phyloP scores from a whole-genome alignment of 2,888 invertebrate species.

The Himalopsyche anomala region DNA sequence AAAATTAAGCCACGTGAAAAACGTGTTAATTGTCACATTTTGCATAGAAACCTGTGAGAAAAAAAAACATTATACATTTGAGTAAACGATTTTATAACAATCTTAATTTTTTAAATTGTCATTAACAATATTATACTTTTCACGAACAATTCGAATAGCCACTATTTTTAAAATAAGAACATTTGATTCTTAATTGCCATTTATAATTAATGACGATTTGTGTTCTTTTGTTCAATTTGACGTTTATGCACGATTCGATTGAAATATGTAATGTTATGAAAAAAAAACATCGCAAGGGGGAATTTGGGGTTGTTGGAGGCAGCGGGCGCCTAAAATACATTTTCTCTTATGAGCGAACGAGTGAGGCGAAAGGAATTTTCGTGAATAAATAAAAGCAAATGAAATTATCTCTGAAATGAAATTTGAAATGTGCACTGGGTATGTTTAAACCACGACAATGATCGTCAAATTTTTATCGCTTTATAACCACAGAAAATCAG shows the following conservation, averaged over 20 bases:
- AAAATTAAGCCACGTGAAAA: too few relatives aligned
- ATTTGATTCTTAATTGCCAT: too few relatives aligned
- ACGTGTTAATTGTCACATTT: too few relatives aligned
- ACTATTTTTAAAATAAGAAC: too few relatives aligned
- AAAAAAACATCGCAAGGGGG: slow-evolving; percentile 31
- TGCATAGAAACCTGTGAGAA: too few relatives aligned
- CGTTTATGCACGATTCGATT: slow-evolving; percentile 3
- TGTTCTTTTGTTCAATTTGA: neutral
- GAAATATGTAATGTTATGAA: neutral
- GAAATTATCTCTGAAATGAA: neutral
- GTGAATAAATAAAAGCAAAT: slow-evolving; percentile 22
- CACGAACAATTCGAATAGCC: too few relatives aligned
- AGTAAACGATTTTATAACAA: too few relatives aligned
- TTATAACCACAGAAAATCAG: neutral
- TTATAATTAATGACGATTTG: too few relatives aligned
- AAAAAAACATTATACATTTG: too few relatives aligned
- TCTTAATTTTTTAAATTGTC: too few relatives aligned
- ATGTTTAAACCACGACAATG: neutral
- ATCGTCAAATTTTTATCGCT: neutral
- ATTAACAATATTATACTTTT: too few relatives aligned
- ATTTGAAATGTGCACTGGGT: slow-evolving; percentile 3
- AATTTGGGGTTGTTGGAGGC: neutral
- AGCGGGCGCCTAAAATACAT: neutral
- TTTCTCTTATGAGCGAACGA: neutral
- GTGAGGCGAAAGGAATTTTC: neutral